phyloP scores from a whole-genome alignment of 1,140 invertebrate genomes.

The Macrosteles quadrilineatus region DNA sequence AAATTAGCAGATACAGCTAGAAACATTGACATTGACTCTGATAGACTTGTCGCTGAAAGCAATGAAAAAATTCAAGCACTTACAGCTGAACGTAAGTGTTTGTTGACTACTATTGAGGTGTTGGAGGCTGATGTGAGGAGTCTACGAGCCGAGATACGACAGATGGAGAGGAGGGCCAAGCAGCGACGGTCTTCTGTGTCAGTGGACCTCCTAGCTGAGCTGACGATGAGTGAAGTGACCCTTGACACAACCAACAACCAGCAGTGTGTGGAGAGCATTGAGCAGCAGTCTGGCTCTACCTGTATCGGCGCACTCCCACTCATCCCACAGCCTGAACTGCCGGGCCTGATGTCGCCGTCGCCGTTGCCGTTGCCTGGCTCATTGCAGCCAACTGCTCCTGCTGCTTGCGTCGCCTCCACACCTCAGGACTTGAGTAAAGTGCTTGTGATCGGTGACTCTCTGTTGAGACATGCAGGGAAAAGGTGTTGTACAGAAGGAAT shows the following conservation, averaged over 20 bases:
- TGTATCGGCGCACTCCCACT: background rate
- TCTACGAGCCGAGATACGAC: background rate
- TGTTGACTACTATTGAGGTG: constrained; percentile 9
- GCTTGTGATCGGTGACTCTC: background rate
- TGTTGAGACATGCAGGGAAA: background rate
- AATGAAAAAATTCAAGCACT: background rate
- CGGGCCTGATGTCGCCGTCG: background rate
- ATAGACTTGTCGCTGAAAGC: background rate
- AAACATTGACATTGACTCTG: background rate
- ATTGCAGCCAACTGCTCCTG: too few species aligned
- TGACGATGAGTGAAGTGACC: background rate
- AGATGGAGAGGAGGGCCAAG: background rate
- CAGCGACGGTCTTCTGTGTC: background rate
- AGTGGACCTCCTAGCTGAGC: background rate
- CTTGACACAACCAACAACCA: background rate
- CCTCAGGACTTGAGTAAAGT: background rate
- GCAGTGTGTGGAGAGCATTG: background rate
- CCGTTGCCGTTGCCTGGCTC: too few species aligned
- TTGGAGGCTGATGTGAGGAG: background rate
- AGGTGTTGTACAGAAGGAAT: background rate
- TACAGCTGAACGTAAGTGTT: constrained; percentile 1
- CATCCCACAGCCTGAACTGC: background rate
- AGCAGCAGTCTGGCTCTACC: background rate
- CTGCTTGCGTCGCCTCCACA: background rate
- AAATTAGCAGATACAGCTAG: background rate